phyloP scores from a whole-genome alignment of 2,113 vertebrate species.

The Dipodomys stephensi region DNA sequence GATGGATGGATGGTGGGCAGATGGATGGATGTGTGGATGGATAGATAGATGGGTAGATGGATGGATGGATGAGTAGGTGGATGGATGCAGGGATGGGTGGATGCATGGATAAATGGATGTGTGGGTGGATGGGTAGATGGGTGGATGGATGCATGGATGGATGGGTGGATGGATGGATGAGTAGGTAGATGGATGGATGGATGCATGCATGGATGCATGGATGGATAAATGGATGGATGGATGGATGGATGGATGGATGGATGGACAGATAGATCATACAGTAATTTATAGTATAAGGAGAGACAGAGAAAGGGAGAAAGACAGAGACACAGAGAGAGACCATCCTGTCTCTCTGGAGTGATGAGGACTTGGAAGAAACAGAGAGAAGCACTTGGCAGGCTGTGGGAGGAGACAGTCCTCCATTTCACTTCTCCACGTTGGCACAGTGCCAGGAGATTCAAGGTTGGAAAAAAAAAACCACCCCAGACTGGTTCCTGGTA shows the following conservation, averaged over 20 bases:
- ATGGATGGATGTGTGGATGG: background rate
- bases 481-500: background rate
- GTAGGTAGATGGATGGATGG: background rate
- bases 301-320: too few relatives aligned
- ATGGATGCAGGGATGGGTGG: background rate
- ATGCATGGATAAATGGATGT: background rate
- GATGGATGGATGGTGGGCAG: too few relatives aligned
- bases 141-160: background rate
- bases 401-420: fast-evolving
- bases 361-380: background rate
- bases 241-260: background rate
- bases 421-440: background rate
- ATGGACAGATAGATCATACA: background rate
- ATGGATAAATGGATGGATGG: background rate
- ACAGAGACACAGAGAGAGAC: too few relatives aligned
- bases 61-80: background rate
- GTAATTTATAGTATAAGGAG: too few relatives aligned
- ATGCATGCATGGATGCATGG: background rate
- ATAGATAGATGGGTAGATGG: background rate
- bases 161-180: background rate
- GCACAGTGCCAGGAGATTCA: background rate
- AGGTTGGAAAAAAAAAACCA: fast-evolving
- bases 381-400: fast-evolving
- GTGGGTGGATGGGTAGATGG: background rate
- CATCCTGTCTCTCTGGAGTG: too few relatives aligned